Conservation (phyloP, 1,140 invertebrate species). For the Orchestia grillus region DNA sequence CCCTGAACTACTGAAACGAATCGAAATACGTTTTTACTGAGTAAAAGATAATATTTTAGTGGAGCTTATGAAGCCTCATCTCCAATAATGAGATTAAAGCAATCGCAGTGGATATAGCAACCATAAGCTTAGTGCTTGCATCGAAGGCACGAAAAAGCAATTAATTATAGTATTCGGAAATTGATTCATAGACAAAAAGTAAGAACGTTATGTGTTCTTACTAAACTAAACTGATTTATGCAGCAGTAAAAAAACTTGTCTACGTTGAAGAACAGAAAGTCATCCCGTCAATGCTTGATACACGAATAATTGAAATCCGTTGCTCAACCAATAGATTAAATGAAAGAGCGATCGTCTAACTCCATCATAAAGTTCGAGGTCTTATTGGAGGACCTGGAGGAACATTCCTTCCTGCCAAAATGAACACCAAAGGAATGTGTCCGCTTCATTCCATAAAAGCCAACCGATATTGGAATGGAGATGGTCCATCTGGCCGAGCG, state of each 20-base stretch:
- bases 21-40: background rate
- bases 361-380: slow-evolving; percentile 32
- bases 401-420: background rate
- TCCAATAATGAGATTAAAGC: background rate
- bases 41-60: background rate
- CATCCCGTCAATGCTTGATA: background rate
- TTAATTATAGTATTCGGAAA: background rate
- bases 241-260: background rate
- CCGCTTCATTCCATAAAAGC: background rate
- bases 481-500: background rate
- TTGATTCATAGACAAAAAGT: background rate
- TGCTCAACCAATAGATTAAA: background rate
- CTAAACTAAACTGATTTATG: background rate
- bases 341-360: background rate
- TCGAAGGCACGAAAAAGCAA: background rate
- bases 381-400: background rate
- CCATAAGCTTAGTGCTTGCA: background rate
- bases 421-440: slow-evolving; percentile 21
- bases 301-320: background rate
- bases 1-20: background rate
- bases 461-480: background rate
- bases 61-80: background rate
- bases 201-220: too few species aligned
- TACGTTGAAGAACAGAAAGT: background rate
- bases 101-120: background rate